Base-by-base conservation (phyloP, 2,797 vertebrate species). In the Chromis chromis region DNA sequence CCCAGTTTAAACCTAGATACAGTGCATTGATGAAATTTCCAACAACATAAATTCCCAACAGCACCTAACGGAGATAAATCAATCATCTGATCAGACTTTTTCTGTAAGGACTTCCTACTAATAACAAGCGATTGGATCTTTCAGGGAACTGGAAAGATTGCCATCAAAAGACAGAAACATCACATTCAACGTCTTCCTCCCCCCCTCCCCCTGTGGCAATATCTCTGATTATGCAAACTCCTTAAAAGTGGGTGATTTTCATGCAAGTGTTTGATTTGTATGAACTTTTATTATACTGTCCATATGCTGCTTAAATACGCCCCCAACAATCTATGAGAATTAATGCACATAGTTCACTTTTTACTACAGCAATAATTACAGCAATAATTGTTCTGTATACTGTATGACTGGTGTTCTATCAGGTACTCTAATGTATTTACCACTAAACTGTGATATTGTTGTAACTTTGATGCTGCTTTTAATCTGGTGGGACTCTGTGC, bases 331-430 rank as follows among this genome's bases (percentile, higher is more conserved):
- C 52, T 82, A 63, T 78, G 19, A 84, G 53, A 74, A 82, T 68
- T 65, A 76, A 86, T 89, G 86, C 87, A 90, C 90, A 89, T 85
- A 46, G 73, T 84, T 88, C 83, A 89, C 79, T 91, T 87, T n/a
- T 86, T 74, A 87, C 72, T 74, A 76, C 71, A 91, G 90, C 91
- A 94, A 93, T 92, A 91, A 85, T 78, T 68, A 66, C 85, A 89
- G 85, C 85, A 91, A 92, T 91, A 92, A 82, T 68, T 82, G 77
- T 86, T 86, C 66, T 66, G 61, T 88, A 68, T 65, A 22, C 66
- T 72, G 46, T 87, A 64, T 70, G 25, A 79, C 59, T 70, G 59
- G 36, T 68, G 68, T 89, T 74, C 59, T 60, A 76, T 84, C 87
- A 85, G 86, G 87, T 89, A 71, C 83, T 69, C 65, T 78, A 31